Conservation (phyloP, 2,113 vertebrate genomes). For the Chionomys nivalis region DNA sequence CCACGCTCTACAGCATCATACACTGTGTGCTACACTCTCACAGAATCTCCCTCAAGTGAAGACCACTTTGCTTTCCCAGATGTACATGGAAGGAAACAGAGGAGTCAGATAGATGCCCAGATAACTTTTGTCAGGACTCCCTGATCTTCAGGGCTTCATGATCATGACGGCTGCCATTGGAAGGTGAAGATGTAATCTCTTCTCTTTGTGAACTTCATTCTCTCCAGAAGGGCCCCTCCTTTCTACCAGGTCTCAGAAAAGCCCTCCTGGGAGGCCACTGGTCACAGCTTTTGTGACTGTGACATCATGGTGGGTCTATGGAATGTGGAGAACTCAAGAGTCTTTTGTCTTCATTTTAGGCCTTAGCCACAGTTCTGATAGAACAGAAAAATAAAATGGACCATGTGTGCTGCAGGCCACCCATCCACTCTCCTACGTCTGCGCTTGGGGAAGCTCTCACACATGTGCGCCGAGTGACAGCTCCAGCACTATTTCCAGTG, state of each 20-base stretch:
- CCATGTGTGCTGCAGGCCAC: conserved; percentile 63
- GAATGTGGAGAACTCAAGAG: not conserved
- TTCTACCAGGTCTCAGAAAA: not conserved
- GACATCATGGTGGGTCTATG: conserved; percentile 24
- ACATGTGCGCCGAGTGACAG: not conserved
- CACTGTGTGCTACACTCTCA: too few relatives aligned
- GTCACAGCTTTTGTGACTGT: not conserved
- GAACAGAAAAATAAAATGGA: conserved; percentile 54
- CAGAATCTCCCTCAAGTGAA: not conserved
- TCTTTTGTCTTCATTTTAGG: conserved; percentile 52
- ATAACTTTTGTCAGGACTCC: not conserved
- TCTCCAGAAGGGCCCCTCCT: not conserved
- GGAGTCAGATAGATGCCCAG: not conserved
- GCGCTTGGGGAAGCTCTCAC: not conserved
- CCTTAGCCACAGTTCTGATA: conserved; percentile 56
- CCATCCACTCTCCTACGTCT: conserved; percentile 12
- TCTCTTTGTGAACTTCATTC: not conserved
- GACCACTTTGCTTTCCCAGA: not conserved
- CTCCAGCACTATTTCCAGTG: not conserved
- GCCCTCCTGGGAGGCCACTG: conserved; percentile 14
- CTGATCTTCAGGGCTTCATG: not conserved
- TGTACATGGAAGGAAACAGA: not conserved
- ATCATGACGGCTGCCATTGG: not conserved
- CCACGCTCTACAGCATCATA: too few relatives aligned
- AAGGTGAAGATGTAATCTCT: not conserved